Evolutionary conservation across 2,888 invertebrate genomes (phyloP).

Genomic region (Yponomeuta evonymella): DNA sequence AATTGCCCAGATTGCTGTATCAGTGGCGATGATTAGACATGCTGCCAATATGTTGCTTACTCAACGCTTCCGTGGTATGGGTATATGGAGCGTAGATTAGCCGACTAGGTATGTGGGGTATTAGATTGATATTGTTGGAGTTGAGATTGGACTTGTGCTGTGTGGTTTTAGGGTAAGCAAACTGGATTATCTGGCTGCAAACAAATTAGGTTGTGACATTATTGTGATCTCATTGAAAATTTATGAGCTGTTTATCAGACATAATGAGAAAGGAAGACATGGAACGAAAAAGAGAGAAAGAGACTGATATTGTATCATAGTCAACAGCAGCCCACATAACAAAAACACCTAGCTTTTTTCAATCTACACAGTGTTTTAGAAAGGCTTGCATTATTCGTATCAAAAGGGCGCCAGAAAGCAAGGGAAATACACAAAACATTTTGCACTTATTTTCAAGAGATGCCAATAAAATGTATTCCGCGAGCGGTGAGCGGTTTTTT

Average conservation of each 20-base stretch:
- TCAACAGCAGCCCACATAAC: too few relatives aligned
- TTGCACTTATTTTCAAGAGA: constrained; percentile 5
- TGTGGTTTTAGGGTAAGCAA: background rate
- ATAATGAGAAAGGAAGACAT: too few relatives aligned
- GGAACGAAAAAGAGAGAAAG: too few relatives aligned
- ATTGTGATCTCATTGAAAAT: too few relatives aligned
- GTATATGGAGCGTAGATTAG: background rate
- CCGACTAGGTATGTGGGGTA: background rate
- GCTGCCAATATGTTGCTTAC: background rate
- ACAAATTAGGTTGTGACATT: too few relatives aligned
- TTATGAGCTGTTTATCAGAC: too few relatives aligned
- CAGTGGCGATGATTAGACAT: background rate
- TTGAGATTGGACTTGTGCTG: background rate
- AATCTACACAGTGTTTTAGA: too few relatives aligned
- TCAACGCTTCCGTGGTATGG: background rate
- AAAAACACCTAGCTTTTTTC: too few relatives aligned
- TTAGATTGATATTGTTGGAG: background rate
- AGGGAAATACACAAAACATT: background rate
- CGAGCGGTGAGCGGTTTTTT: constrained; percentile 11
- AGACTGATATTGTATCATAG: too few relatives aligned
- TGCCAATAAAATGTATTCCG: constrained; percentile 11
- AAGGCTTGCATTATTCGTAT: too few relatives aligned
- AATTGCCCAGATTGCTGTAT: background rate
- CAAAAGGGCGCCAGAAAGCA: background rate
- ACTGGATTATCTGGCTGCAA: too few relatives aligned